Conservation (phyloP, 2,113 vertebrate species). For the Varanus komodoensis region DNA sequence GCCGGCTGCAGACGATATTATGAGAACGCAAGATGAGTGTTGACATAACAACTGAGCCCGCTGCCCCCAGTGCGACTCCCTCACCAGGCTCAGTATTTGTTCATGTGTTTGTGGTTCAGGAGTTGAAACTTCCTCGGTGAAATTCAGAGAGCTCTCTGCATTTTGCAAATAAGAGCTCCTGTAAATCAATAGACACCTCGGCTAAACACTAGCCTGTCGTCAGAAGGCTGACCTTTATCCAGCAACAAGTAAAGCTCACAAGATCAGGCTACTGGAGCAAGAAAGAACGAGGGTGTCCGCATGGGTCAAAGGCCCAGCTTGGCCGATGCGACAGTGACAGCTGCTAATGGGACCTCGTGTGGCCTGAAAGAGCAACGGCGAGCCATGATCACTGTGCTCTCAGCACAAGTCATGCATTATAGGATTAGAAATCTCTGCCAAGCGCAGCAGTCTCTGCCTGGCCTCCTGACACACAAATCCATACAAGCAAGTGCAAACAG, state of each 20-base stretch:
- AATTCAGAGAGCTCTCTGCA: background rate
- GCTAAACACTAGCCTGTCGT: rapidly evolving
- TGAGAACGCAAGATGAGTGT: background rate
- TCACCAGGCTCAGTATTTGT: background rate
- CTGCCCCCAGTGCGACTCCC: background rate
- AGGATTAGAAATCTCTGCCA: slow-evolving; percentile 35
- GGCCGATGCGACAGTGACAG: slow-evolving; percentile 24
- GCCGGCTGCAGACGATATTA: background rate
- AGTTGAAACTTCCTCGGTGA: background rate
- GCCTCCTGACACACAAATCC: background rate
- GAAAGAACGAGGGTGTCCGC: slow-evolving; percentile 10
- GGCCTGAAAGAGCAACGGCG: slow-evolving; percentile 21
- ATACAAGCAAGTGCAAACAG: background rate
- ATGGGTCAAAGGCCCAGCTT: slow-evolving; percentile 19
- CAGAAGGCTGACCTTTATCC: slow-evolving; percentile 22
- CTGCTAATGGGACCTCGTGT: slow-evolving; percentile 39
- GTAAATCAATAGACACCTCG: slow-evolving; percentile 1
- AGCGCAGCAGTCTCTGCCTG: background rate
- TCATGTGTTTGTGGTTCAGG: background rate
- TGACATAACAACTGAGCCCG: background rate
- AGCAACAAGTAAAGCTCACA: background rate
- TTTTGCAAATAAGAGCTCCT: background rate
- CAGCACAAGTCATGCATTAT: background rate
- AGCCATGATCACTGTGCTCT: background rate
- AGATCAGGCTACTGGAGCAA: background rate